Conservation (phyloP, 2,888 invertebrate species). For the Pseudococcus jackbeardsleyi region DNA sequence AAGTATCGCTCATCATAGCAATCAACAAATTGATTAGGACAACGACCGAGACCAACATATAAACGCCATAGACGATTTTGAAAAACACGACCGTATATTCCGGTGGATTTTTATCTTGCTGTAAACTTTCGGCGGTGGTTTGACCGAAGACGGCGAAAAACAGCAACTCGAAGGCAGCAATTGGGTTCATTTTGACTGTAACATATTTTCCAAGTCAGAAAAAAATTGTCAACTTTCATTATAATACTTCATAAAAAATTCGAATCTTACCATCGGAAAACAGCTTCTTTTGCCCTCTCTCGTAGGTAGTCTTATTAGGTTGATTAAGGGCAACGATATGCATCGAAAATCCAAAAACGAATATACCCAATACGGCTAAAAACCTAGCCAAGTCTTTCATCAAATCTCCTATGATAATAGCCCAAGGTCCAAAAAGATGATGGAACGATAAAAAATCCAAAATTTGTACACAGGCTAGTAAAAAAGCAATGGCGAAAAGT, state of each 20-base stretch:
- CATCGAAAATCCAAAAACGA: constrained; percentile 99
- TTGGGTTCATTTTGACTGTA: constrained; percentile 91
- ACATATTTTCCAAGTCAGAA: background rate
- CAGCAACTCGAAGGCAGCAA: constrained; percentile 95
- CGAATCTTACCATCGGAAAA: constrained; percentile 66
- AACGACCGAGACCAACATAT: constrained; percentile 99
- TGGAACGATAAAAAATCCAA: constrained; percentile 98
- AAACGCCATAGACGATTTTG: constrained; percentile 91
- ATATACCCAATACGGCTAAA: constrained; percentile 96
- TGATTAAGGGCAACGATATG: constrained; percentile 96
- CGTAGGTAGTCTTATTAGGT: constrained; percentile 71
- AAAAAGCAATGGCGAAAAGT: constrained; percentile 93
- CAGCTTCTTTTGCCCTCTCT: constrained; percentile 18
- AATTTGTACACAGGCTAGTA: constrained; percentile 97
- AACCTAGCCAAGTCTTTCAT: constrained; percentile 96
- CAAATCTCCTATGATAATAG: constrained; percentile 97
- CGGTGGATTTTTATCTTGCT: constrained; percentile 73
- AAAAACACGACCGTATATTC: constrained; percentile 89
- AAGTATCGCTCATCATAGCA: constrained; percentile 99
- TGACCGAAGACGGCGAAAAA: constrained; percentile 99
- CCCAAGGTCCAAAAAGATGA: constrained; percentile 99
- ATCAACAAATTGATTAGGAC: constrained; percentile 99
- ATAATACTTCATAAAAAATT: background rate
- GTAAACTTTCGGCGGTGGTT: constrained; percentile 85
- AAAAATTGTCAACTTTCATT: background rate